Base-by-base conservation (phyloP, 1,140 invertebrate species). In the Chrysomallon squamiferum region DNA sequence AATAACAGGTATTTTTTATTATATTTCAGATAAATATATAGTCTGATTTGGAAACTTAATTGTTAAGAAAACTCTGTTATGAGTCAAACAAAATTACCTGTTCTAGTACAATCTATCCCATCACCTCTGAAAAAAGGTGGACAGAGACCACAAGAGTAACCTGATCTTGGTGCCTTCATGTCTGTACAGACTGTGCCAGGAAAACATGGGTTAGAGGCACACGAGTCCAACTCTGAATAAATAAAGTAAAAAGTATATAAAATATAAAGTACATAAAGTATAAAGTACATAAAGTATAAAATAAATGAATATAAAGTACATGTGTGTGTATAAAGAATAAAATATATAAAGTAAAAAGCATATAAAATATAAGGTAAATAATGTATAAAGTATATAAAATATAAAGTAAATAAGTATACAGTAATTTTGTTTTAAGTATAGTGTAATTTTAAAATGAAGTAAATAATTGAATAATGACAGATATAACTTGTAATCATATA, bases 41-140 rank as follows among this genome's bases (percentile, higher is more conserved):
- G n/a, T n/a, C n/a, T n/a, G n/a, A n/a, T n/a, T n/a, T n/a, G n/a
- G n/a, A n/a, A n/a, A n/a, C n/a, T n/a, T n/a, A n/a, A n/a, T n/a
- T n/a, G n/a, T n/a, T n/a, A n/a, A n/a, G n/a, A n/a, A n/a, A n/a
- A n/a, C n/a, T n/a, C n/a, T n/a, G n/a, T n/a, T n/a, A n/a, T n/a
- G n/a, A n/a, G n/a, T n/a, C n/a, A n/a, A n/a, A n/a, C n/a, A n/a
- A n/a, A n/a, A n/a, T 29, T 50, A 70, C 68, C 47, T 30, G 45
- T 66, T 41, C 61, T 57, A 6, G 22, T 20, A 43, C 69, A 71
- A 13, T 15, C 25, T 9, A 32, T 47, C 13, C 71, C 71, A 22
- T 72, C 59, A 22, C 71, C 71, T 7, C 38, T 33, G 43, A 69
- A 72, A 35, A 68, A 66, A 27, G 47, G 35, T 5, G 71, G 71